These are phyloP conservation scores for Chelmon rostratus DNA, from an alignment of 2,797 vertebrate genomes.

Conservation along the genomic window DNA sequence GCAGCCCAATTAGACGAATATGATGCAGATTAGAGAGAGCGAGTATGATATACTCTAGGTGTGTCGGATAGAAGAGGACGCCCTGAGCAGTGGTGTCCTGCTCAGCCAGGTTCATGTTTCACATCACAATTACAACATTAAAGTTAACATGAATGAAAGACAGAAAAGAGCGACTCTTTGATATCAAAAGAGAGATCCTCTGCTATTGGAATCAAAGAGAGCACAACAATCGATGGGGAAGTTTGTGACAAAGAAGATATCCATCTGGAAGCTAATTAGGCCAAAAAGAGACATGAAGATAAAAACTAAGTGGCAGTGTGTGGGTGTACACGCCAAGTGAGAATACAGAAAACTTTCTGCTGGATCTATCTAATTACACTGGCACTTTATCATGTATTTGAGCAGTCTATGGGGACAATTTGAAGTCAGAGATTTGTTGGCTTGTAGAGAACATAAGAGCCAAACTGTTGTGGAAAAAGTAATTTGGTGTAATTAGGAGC, in stretches of 20 bases:
- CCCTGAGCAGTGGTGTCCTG: constrained; percentile 6
- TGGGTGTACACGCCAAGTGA: constrained; percentile 23
- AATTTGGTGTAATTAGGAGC: background rate
- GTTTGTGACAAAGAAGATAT: constrained; percentile 21
- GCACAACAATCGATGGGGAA: background rate
- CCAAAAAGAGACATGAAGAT: constrained; percentile 21
- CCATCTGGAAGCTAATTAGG: constrained; percentile 28
- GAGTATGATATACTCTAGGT: constrained; percentile 28
- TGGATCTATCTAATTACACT: background rate
- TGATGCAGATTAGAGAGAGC: constrained; percentile 46
- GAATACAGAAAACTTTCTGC: constrained; percentile 21
- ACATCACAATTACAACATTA: constrained; percentile 3
- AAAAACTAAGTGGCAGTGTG: constrained; percentile 15
- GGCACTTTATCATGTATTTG: background rate
- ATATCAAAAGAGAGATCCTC: constrained; percentile 23
- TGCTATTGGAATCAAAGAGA: background rate
- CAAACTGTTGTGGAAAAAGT: background rate
- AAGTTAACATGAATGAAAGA: background rate
- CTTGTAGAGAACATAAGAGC: background rate
- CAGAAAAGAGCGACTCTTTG: background rate
- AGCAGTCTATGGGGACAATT: background rate
- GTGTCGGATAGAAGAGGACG: constrained; percentile 9
- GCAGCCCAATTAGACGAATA: constrained; percentile 57
- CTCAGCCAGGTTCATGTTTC: constrained; percentile 18
- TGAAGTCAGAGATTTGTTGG: background rate